These are phyloP conservation scores for Eumerus sabulonum DNA, from an alignment of 2,888 invertebrate species.

Conservation along the genomic window DNA sequence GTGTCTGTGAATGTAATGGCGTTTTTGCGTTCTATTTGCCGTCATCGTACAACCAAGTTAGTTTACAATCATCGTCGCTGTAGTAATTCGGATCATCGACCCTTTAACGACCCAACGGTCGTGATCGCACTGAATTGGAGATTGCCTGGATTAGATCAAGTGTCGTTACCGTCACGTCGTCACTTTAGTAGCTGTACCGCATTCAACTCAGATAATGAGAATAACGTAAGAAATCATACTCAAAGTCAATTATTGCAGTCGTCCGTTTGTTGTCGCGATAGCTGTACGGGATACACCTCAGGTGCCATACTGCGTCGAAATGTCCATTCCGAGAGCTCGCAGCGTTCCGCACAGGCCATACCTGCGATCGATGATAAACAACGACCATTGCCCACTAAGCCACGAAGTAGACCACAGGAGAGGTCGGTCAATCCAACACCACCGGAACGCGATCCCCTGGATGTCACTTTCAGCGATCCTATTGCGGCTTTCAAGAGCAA, in stretches of 20 bases:
- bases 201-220: slow-evolving; percentile 33
- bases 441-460: slow-evolving; percentile 84
- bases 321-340: slow-evolving; percentile 29
- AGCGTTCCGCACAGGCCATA: slow-evolving; percentile 14
- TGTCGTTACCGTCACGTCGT: background rate
- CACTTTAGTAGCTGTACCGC: slow-evolving; percentile 18
- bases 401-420: background rate
- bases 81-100: slow-evolving; percentile 22
- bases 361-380: slow-evolving; percentile 27
- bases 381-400: slow-evolving; percentile 10
- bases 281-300: slow-evolving; percentile 3
- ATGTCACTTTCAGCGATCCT: slow-evolving; percentile 92
- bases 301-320: slow-evolving; percentile 26
- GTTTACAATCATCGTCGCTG: slow-evolving; percentile 71
- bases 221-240: slow-evolving; percentile 12
- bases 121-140: slow-evolving; percentile 25
- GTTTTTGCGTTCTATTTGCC: slow-evolving; percentile 78
- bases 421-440: slow-evolving; percentile 70
- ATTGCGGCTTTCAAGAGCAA: slow-evolving; percentile 97
- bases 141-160: slow-evolving; percentile 30
- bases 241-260: slow-evolving; percentile 42
- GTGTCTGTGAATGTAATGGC: slow-evolving; percentile 77
- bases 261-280: background rate
- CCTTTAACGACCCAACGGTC: slow-evolving; percentile 23
- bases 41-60: slow-evolving; percentile 76